Conservation (phyloP, 2,113 vertebrate genomes). For the Odobenus rosmarus region DNA sequence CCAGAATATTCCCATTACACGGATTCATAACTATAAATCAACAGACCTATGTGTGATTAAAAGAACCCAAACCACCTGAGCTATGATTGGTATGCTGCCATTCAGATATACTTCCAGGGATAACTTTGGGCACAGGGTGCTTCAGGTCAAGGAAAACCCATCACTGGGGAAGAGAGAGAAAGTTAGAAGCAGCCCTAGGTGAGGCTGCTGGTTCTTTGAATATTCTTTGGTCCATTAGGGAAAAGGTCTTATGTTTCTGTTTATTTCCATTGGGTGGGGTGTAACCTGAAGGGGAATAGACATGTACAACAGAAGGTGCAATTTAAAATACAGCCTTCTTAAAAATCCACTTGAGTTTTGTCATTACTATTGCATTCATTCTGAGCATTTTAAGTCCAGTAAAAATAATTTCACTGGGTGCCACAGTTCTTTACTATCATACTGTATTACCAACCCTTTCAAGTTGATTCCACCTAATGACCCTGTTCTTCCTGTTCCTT, state of each 20-base stretch:
- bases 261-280: background rate
- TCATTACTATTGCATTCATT: background rate
- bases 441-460: background rate
- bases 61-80: background rate
- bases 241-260: background rate
- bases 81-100: background rate
- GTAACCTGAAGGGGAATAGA: background rate
- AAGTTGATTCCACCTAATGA: background rate
- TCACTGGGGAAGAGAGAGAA: background rate
- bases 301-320: background rate
- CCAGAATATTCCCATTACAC: background rate
- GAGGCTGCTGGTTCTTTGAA: background rate
- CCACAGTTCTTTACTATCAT: background rate
- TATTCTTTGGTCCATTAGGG: background rate
- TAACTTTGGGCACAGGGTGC: background rate
- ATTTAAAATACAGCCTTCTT: background rate
- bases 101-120: background rate
- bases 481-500: background rate
- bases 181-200: background rate
- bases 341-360: background rate
- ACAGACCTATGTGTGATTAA: background rate
- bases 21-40: background rate
- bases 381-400: background rate
- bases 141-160: background rate
- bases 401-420: background rate